A percentile compares a stretch with the other conserved stretches of the same genome.
Evolutionary conservation across 1,140 invertebrate species (phyloP).

Genomic region (Samia ricini): DNA sequence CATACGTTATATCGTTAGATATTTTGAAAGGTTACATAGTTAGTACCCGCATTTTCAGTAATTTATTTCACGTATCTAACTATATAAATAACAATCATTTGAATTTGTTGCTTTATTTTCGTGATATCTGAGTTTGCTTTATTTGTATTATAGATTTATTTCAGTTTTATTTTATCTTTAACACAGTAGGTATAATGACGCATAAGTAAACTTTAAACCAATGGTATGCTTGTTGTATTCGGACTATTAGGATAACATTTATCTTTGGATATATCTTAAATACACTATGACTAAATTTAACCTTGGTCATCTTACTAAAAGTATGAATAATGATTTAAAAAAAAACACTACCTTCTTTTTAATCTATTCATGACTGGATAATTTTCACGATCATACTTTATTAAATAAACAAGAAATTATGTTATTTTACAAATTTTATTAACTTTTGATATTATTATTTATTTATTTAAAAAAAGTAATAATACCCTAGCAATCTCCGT

Average conservation of each 20-base stretch:
- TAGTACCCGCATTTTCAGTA: slow-evolving; percentile 28
- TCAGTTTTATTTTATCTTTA: slow-evolving; percentile 3
- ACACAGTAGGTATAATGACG: neutral
- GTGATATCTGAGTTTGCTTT: slow-evolving; percentile 15
- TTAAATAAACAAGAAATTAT: too few species aligned
- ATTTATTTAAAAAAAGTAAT: too few species aligned
- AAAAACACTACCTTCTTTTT: neutral
- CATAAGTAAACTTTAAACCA: neutral
- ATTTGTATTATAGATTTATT: neutral
- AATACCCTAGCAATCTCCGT: too few species aligned
- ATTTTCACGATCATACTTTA: too few species aligned
- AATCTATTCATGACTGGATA: too few species aligned
- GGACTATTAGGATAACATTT: slow-evolving; percentile 45
- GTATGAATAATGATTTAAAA: neutral
- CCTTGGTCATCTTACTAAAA: slow-evolving; percentile 9
- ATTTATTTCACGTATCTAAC: slow-evolving; percentile 15
- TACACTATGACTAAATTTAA: slow-evolving; percentile 37
- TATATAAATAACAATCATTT: slow-evolving; percentile 12
- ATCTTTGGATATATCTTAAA: slow-evolving; percentile 34
- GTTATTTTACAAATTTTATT: too few species aligned
- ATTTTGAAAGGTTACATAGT: slow-evolving; percentile 39
- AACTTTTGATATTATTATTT: too few species aligned
- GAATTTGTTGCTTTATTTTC: slow-evolving; percentile 13
- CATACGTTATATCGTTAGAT: slow-evolving; percentile 21
- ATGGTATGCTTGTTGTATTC: slow-evolving; percentile 30